Percentiles rank a stretch among this genome's conserved stretches.
These are phyloP conservation scores for Crotalus horridus DNA, from an alignment of 2,113 vertebrate genomes.

Conservation along the genomic window DNA sequence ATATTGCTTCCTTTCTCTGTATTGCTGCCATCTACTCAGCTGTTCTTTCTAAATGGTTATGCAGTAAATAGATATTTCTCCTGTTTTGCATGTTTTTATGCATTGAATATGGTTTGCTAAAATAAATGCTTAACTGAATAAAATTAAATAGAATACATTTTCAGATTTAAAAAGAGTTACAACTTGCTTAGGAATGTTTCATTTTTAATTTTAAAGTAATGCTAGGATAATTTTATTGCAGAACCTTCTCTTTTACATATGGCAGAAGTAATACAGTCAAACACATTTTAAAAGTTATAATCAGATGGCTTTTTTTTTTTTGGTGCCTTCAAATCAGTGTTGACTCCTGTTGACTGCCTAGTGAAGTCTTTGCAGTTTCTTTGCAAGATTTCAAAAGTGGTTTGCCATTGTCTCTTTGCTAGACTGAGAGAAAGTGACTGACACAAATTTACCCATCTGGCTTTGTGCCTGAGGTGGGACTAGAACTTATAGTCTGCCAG, in stretches of 20 bases:
- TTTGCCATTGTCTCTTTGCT: not conserved
- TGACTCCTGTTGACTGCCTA: not conserved
- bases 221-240: not conserved
- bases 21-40: not conserved
- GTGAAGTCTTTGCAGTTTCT: not conserved
- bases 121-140: not conserved
- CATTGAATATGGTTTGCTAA: not conserved
- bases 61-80: not conserved
- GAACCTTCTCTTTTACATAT: not conserved
- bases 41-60: not conserved
- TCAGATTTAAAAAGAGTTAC: not conserved
- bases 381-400: not conserved
- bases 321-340: not conserved
- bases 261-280: not conserved
- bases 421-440: not conserved
- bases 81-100: not conserved
- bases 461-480: not conserved
- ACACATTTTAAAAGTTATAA: not conserved
- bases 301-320: not conserved
- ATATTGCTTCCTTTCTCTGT: slow-evolving; percentile 7
- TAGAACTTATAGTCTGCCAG: not conserved
- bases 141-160: not conserved
- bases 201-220: not conserved
- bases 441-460: not conserved
- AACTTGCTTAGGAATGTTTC: not conserved